A percentile compares a stretch with the other conserved stretches of the same genome.
Conservation (phyloP, 2,888 invertebrate genomes). For the Diplazon laetatorius region DNA sequence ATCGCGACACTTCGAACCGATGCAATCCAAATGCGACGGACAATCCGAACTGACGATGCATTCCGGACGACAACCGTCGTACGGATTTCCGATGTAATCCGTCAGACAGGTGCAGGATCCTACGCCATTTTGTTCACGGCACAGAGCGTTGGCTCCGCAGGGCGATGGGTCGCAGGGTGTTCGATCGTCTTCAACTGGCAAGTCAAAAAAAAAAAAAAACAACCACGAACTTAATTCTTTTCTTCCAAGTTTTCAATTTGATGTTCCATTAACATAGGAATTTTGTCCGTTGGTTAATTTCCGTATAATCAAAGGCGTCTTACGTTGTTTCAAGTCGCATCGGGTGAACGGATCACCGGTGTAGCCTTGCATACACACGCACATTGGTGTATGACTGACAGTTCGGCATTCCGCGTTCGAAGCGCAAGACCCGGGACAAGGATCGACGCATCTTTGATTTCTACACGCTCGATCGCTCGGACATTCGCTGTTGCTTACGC, state of each 20-base stretch:
- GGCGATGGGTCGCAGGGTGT: constrained; percentile 84
- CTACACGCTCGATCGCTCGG: constrained; percentile 87
- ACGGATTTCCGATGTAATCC: constrained; percentile 84
- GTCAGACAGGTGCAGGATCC: constrained; percentile 84
- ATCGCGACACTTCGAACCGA: constrained; percentile 89
- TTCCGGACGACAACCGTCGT: constrained; percentile 87
- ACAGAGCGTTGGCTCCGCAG: constrained; percentile 85
- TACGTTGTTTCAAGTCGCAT: constrained; percentile 74
- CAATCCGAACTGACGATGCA: constrained; percentile 90
- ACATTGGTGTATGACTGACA: constrained; percentile 88
- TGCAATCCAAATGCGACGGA: constrained; percentile 89
- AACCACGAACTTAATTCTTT: no score
- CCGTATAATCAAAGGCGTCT: constrained; percentile 57
- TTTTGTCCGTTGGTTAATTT: not conserved
- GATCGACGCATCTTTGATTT: constrained; percentile 89
- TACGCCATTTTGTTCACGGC: constrained; percentile 83
- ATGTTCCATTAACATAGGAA: not conserved
- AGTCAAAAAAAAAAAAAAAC: no score
- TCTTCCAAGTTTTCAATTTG: no score
- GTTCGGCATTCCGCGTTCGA: constrained; percentile 88
- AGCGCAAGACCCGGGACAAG: constrained; percentile 89
- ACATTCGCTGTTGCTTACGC: constrained; percentile 89
- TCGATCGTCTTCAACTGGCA: constrained; percentile 61
- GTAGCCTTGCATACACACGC: constrained; percentile 75
- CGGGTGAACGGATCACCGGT: constrained; percentile 80